phyloP scores from a whole-genome alignment of 2,888 invertebrate species.

The Drosophila aldrichi region DNA sequence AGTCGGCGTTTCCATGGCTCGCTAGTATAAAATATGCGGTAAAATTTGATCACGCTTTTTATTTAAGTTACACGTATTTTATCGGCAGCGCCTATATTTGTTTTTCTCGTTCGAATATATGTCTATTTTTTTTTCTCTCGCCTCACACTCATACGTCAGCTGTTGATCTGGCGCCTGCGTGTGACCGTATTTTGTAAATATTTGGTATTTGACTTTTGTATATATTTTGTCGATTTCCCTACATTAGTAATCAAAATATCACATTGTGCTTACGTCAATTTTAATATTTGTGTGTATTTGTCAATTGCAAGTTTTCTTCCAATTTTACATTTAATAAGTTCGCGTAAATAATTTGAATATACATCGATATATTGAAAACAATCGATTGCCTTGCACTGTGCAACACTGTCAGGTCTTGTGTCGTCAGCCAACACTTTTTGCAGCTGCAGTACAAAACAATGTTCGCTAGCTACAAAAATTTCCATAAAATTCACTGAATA shows the following conservation, averaged over 20 bases:
- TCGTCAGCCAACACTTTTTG: conserved; percentile 57
- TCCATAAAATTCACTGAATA: neutral
- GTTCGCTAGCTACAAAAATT: conserved; percentile 22
- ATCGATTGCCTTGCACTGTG: neutral
- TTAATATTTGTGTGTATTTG: neutral
- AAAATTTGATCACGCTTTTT: neutral
- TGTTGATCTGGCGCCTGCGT: conserved; percentile 43
- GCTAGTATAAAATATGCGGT: conserved; percentile 10
- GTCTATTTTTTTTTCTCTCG: conserved; percentile 13
- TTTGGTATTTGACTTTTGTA: neutral
- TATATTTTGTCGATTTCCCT: neutral
- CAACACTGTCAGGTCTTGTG: conserved; percentile 36
- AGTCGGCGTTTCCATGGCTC: conserved; percentile 80
- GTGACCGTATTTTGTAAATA: conserved; percentile 28
- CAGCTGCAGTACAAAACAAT: conserved; percentile 49
- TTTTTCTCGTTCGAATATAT: conserved; percentile 29
- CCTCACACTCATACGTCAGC: conserved; percentile 56
- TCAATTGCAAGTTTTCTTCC: neutral
- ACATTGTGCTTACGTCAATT: neutral
- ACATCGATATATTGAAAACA: conserved; percentile 4
- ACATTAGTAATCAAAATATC: neutral
- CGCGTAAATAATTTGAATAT: neutral
- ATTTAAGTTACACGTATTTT: conserved; percentile 46
- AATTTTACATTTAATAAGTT: neutral
- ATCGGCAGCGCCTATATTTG: conserved; percentile 29